These are phyloP conservation scores for Cervus canadensis DNA, from an alignment of 2,113 vertebrate species.

Conservation along the genomic window DNA sequence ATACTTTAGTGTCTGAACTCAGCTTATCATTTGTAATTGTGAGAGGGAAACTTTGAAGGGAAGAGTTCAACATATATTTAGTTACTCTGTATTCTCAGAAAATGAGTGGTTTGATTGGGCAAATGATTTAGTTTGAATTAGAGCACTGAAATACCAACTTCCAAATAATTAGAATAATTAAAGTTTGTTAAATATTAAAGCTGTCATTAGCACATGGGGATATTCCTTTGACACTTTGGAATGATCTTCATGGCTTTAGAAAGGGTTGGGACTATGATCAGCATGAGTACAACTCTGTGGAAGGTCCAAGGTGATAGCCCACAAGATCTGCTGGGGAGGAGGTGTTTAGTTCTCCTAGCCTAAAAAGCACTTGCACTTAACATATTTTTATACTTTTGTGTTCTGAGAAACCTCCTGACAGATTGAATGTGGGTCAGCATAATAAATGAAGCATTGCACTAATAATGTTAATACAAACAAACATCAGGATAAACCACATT, in stretches of 20 bases:
- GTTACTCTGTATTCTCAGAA: neutral
- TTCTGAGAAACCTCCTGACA: constrained; percentile 39
- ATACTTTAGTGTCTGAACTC: neutral
- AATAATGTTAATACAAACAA: constrained; percentile 59
- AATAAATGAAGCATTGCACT: neutral
- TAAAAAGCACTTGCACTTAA: neutral
- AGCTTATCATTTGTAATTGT: neutral
- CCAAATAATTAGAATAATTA: constrained; percentile 19
- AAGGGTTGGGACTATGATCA: neutral
- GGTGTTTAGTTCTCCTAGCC: neutral
- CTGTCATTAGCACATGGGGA: neutral
- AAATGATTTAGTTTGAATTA: neutral
- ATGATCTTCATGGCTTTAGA: neutral
- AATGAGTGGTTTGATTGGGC: neutral
- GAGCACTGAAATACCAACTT: neutral
- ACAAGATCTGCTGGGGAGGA: neutral
- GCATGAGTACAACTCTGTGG: neutral
- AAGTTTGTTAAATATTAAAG: constrained; percentile 1
- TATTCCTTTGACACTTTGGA: neutral
- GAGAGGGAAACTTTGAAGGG: neutral
- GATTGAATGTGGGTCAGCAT: constrained; percentile 23
- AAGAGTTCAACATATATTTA: neutral
- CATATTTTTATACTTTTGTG: constrained; percentile 24
- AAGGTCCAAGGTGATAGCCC: neutral
- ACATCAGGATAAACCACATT: constrained; percentile 50